A percentile compares a stretch with the other conserved stretches of the same genome.
phyloP scores from a whole-genome alignment of 30 jellyfish, hydroid and myxozoan species.

The Aurelia aurita region DNA sequence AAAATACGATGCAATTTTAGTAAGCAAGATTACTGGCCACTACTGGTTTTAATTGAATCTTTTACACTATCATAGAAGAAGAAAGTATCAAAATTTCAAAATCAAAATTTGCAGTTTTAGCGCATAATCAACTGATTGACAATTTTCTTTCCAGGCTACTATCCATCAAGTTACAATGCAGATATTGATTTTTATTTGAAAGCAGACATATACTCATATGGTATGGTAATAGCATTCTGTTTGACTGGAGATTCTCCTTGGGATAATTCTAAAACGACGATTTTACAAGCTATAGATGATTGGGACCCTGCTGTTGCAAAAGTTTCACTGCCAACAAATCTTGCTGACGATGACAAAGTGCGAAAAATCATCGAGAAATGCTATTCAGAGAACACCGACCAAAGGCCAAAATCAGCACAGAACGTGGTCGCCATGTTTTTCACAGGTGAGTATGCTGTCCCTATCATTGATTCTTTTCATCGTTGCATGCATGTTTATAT shows the following conservation, averaged over 20 bases:
- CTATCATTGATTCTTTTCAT: too few species aligned
- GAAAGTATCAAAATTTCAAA: too few species aligned
- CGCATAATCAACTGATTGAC: too few species aligned
- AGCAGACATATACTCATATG: constrained; percentile 81
- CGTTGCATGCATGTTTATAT: too few species aligned
- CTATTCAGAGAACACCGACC: constrained; percentile 52
- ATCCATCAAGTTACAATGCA: constrained; percentile 65
- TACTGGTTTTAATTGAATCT: too few species aligned
- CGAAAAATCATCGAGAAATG: constrained; percentile 60
- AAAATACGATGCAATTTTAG: too few species aligned
- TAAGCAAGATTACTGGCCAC: too few species aligned
- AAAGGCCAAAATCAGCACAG: constrained; percentile 55
- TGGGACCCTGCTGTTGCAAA: constrained; percentile 60
- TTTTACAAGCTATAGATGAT: constrained; percentile 29
- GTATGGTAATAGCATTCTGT: constrained; percentile 84
- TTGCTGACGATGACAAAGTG: constrained; percentile 46
- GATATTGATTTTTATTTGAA: constrained; percentile 63
- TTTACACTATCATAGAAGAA: too few species aligned
- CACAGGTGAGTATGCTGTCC: constrained; percentile 27
- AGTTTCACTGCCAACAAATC: constrained; percentile 48
- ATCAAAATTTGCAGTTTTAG: too few species aligned
- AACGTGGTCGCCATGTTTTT: constrained; percentile 56
- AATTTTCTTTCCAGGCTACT: constrained; percentile 64
- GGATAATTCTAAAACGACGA: constrained; percentile 52
- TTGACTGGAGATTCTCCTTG: constrained; percentile 81